Evolutionary conservation across 2,888 invertebrate species (phyloP).

Genomic region (Apotomis turbidana): DNA sequence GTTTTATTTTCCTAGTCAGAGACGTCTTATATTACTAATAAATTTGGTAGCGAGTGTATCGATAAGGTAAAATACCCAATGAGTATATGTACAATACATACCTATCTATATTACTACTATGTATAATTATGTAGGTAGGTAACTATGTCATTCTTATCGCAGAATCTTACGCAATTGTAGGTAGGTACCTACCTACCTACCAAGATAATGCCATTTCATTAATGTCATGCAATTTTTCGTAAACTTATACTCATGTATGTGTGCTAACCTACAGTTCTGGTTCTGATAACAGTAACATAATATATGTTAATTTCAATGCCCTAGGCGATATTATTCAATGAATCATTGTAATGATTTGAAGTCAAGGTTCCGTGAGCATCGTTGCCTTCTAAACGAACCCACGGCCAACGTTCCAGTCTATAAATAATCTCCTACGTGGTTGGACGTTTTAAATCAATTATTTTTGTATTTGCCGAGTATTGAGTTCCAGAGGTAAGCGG

Average conservation of each 20-base stretch:
- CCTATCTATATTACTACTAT: too few species aligned
- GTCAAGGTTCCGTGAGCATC: slow-evolving; percentile 38
- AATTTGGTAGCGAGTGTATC: too few species aligned
- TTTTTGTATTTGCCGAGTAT: slow-evolving; percentile 28
- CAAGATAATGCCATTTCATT: too few species aligned
- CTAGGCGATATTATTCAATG: slow-evolving; percentile 25
- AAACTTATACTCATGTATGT: not conserved
- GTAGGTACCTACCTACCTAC: too few species aligned
- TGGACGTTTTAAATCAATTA: slow-evolving; percentile 45
- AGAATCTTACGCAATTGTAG: too few species aligned
- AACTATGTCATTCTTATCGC: too few species aligned
- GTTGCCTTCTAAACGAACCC: slow-evolving; percentile 26
- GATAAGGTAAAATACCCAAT: too few species aligned
- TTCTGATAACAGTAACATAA: slow-evolving; percentile 1
- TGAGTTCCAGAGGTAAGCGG: slow-evolving; percentile 21
- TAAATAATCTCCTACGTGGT: slow-evolving; percentile 51
- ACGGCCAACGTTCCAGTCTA: slow-evolving; percentile 44
- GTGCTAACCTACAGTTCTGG: not conserved
- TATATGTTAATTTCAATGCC: slow-evolving; percentile 23
- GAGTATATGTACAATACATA: too few species aligned
- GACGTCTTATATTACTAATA: too few species aligned
- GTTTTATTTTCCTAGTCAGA: too few species aligned
- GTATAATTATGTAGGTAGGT: too few species aligned
- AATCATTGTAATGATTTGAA: slow-evolving; percentile 36
- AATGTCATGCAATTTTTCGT: too few species aligned